These are phyloP conservation scores for Amazona guildingii DNA, from an alignment of 2,113 vertebrate species.

Conservation along the genomic window DNA sequence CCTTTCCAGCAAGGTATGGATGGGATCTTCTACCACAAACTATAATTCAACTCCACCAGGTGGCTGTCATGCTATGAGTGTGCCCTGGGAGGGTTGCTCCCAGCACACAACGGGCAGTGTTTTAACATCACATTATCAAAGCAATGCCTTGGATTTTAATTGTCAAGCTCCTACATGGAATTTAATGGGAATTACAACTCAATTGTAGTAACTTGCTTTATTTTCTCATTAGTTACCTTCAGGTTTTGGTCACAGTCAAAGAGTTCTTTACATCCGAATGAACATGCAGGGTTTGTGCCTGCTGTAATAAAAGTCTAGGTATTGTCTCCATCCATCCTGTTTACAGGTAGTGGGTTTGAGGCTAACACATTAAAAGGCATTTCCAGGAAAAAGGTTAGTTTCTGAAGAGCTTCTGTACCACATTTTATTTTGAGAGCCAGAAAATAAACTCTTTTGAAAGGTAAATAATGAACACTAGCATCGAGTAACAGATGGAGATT, in stretches of 20 bases:
- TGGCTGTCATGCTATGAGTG: constrained; percentile 39
- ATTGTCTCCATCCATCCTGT: background rate
- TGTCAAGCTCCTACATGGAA: background rate
- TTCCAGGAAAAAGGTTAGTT: background rate
- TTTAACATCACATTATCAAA: background rate
- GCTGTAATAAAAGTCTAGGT: background rate
- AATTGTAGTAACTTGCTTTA: background rate
- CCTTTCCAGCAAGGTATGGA: background rate
- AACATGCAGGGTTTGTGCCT: background rate
- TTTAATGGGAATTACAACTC: background rate
- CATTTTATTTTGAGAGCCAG: background rate
- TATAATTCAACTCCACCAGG: constrained; percentile 57
- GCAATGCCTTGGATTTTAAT: background rate
- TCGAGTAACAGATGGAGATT: background rate
- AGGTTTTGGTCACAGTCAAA: background rate
- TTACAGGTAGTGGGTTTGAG: background rate
- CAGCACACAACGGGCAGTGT: background rate
- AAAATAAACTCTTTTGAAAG: background rate
- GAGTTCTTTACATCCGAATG: background rate
- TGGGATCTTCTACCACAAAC: background rate
- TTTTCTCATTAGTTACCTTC: constrained; percentile 28
- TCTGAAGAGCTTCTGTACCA: background rate
- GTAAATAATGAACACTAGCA: background rate
- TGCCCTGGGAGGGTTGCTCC: background rate
- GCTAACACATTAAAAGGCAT: background rate